Evolutionary conservation across 2,888 invertebrate genomes (phyloP).

Genomic region (Sphinx pinastri): DNA sequence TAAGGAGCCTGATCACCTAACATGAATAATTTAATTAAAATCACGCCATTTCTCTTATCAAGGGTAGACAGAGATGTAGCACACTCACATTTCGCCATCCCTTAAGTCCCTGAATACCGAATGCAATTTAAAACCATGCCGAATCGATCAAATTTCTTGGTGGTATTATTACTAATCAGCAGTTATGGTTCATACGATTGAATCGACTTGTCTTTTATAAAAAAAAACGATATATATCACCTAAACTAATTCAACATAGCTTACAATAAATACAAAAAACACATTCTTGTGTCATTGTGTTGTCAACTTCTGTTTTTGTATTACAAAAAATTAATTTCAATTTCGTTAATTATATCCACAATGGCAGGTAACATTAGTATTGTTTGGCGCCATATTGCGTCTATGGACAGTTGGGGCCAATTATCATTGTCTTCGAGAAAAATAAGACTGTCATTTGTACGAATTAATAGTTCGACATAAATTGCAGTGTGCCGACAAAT

Average conservation of each 20-base stretch:
- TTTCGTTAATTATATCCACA: conserved; percentile 22
- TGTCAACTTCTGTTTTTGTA: conserved; percentile 9
- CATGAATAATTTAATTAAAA: neutral
- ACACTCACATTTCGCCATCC: too few species aligned
- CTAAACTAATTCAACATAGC: too few species aligned
- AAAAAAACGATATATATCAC: too few species aligned
- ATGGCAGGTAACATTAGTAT: conserved; percentile 27
- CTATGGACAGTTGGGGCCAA: conserved; percentile 34
- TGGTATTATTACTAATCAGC: too few species aligned
- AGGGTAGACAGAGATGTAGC: too few species aligned
- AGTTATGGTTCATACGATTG: too few species aligned
- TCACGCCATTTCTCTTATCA: neutral
- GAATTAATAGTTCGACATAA: conserved; percentile 29
- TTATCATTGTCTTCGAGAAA: conserved; percentile 41
- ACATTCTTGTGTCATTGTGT: neutral
- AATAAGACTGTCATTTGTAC: conserved; percentile 31
- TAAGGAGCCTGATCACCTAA: neutral
- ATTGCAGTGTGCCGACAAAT: conserved; percentile 25
- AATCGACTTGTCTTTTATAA: too few species aligned
- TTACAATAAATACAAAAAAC: too few species aligned
- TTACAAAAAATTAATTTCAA: conserved; percentile 18
- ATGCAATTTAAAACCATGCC: too few species aligned
- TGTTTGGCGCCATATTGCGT: conserved; percentile 34
- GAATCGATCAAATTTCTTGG: too few species aligned
- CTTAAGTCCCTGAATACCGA: too few species aligned